These are phyloP conservation scores for Dolichomitus sp. DNA, from an alignment of 2,888 invertebrate species.

Conservation along the genomic window DNA sequence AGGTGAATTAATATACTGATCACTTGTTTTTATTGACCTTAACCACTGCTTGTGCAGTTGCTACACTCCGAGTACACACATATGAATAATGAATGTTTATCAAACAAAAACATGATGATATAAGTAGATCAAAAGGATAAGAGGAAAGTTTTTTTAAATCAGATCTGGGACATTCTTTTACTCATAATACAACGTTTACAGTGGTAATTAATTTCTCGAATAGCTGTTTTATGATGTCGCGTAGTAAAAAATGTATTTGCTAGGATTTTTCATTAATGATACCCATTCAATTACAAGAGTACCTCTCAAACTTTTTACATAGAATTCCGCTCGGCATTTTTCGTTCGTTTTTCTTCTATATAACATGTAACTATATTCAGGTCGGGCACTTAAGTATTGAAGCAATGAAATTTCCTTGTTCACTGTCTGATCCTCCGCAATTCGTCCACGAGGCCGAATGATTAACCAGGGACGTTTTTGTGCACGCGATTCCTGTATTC, in stretches of 20 bases:
- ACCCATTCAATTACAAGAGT: constrained; percentile 1
- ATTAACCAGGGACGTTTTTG: constrained; percentile 65
- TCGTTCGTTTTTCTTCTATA: constrained; percentile 7
- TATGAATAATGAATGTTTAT: neutral
- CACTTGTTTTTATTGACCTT: too few relatives aligned
- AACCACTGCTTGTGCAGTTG: too few relatives aligned
- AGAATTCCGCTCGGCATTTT: constrained; percentile 11
- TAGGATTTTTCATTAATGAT: neutral
- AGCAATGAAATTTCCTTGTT: constrained; percentile 44
- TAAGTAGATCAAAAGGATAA: neutral
- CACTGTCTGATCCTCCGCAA: constrained; percentile 37
- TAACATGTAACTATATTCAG: constrained; percentile 1
- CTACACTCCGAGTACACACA: too few relatives aligned
- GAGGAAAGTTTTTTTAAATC: neutral
- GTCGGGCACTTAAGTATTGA: constrained; percentile 35
- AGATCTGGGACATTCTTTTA: constrained; percentile 12
- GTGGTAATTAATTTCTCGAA: neutral
- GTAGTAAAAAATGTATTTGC: neutral
- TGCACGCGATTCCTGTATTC: constrained; percentile 61
- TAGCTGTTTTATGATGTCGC: neutral
- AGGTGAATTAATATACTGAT: constrained; percentile 1
- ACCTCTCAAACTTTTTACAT: neutral
- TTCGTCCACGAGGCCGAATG: constrained; percentile 53
- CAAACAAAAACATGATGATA: neutral
- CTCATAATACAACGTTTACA: neutral